Conservation (phyloP, 1,140 invertebrate genomes). For the Caenorhabditis remanei region DNA sequence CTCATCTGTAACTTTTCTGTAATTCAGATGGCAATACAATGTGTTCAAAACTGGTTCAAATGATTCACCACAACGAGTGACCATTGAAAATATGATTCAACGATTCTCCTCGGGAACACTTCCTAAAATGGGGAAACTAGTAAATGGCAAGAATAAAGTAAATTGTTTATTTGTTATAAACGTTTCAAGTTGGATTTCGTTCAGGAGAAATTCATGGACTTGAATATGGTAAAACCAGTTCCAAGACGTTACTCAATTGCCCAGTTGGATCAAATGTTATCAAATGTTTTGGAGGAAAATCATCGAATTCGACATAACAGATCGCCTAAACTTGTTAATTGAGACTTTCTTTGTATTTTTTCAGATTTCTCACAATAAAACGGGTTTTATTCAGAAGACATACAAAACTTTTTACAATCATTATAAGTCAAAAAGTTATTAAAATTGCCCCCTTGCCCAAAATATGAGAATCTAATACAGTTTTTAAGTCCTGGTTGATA, state of each 20-base stretch:
- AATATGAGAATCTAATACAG: conserved; percentile 65
- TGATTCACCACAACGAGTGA: conserved; percentile 72
- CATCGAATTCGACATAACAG: conserved; percentile 16
- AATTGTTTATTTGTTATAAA: background rate
- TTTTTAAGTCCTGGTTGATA: conserved; percentile 62
- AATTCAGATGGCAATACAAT: conserved; percentile 75
- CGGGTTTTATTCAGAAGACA: conserved; percentile 7
- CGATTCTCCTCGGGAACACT: conserved; percentile 37
- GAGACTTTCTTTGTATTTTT: background rate
- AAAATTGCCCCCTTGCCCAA: conserved; percentile 63
- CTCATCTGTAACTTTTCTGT: background rate
- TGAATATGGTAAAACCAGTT: background rate
- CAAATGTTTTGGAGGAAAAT: conserved; percentile 21
- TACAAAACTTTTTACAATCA: conserved; percentile 63
- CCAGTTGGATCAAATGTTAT: conserved; percentile 42
- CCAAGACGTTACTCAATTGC: conserved; percentile 25
- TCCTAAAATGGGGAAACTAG: conserved; percentile 10
- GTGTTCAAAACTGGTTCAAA: conserved; percentile 75
- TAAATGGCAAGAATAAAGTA: conserved; percentile 20
- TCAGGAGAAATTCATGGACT: conserved; percentile 29
- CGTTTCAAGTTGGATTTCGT: background rate
- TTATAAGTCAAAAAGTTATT: conserved; percentile 65
- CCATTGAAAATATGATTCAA: conserved; percentile 71
- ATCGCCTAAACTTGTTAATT: conserved; percentile 34
- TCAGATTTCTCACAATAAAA: background rate